These are phyloP conservation scores for Ethmia dodecea DNA, from an alignment of 2,888 invertebrate species.

Conservation along the genomic window DNA sequence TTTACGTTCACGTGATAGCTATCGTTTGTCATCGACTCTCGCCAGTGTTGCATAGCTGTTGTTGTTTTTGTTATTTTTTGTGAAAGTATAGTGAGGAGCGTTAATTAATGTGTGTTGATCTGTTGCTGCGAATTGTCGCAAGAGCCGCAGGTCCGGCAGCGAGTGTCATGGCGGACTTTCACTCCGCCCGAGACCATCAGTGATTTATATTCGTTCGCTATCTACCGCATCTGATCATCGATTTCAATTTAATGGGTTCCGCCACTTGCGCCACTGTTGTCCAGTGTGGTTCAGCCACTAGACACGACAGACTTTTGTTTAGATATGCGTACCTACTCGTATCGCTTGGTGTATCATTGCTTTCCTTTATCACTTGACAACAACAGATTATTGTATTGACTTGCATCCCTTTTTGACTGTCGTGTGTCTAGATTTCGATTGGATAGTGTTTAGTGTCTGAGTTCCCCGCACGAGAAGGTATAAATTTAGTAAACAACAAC, in stretches of 20 bases:
- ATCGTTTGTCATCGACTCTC: conserved; percentile 1
- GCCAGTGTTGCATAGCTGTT: conserved; percentile 1
- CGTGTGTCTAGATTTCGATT: too few relatives aligned
- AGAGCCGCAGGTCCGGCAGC: conserved; percentile 30
- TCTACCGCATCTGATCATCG: conserved; percentile 52
- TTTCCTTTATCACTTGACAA: too few relatives aligned
- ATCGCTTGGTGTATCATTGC: too few relatives aligned
- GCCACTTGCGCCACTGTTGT: too few relatives aligned
- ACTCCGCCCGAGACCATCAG: conserved; percentile 45
- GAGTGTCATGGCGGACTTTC: conserved; percentile 56
- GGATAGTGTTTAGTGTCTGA: too few relatives aligned
- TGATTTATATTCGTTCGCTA: conserved; percentile 56
- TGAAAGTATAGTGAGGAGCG: conserved; percentile 43
- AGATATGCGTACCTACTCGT: too few relatives aligned
- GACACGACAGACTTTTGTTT: too few relatives aligned
- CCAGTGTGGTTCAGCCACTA: too few relatives aligned
- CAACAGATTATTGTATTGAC: too few relatives aligned
- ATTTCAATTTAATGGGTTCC: conserved; percentile 40
- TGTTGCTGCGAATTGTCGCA: conserved; percentile 42
- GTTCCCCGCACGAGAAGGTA: too few relatives aligned
- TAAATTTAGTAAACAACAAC: too few relatives aligned
- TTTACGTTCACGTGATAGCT: conserved; percentile 1
- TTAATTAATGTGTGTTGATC: conserved; percentile 51
- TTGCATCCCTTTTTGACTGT: too few relatives aligned
- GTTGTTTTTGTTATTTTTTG: conserved; percentile 33